Conservation (phyloP, 1,140 invertebrate genomes). For the Euwallacea fornicatus region DNA sequence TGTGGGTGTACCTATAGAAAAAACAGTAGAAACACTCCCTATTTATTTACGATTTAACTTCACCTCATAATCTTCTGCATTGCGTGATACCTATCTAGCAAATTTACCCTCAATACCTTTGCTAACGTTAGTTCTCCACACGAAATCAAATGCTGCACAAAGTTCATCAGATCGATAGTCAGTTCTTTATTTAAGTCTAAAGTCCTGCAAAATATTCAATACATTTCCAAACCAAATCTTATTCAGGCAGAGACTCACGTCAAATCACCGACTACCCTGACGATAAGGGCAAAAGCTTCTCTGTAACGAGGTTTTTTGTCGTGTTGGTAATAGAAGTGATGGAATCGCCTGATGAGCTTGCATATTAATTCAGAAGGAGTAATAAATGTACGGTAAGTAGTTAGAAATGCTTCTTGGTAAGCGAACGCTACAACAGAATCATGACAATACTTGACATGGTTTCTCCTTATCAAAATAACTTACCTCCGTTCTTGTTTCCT, state of each 20-base stretch:
- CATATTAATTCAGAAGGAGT: conserved; percentile 83
- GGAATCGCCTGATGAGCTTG: conserved; percentile 84
- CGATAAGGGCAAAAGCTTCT: conserved; percentile 86
- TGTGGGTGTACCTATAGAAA: conserved; percentile 34
- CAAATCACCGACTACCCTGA: conserved; percentile 89
- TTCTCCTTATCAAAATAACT: conserved; percentile 10
- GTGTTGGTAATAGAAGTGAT: conserved; percentile 77
- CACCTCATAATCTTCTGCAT: conserved; percentile 51
- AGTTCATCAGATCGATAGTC: conserved; percentile 80
- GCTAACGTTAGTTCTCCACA: conserved; percentile 85
- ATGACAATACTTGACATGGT: neutral
- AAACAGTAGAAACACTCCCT: neutral
- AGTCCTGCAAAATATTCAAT: conserved; percentile 60
- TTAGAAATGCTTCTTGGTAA: conserved; percentile 96
- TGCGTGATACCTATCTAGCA: conserved; percentile 84
- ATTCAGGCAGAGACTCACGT: conserved; percentile 64
- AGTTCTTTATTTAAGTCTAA: conserved; percentile 78
- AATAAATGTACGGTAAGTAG: conserved; percentile 95
- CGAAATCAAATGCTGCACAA: conserved; percentile 88
- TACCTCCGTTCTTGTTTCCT: conserved; percentile 78
- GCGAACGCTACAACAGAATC: conserved; percentile 66
- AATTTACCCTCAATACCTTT: conserved; percentile 83
- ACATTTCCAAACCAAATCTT: neutral
- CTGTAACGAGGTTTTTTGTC: conserved; percentile 77
- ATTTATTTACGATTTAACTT: neutral